Conservation (phyloP, 2,888 invertebrate genomes). For the Sepiola atlantica region DNA sequence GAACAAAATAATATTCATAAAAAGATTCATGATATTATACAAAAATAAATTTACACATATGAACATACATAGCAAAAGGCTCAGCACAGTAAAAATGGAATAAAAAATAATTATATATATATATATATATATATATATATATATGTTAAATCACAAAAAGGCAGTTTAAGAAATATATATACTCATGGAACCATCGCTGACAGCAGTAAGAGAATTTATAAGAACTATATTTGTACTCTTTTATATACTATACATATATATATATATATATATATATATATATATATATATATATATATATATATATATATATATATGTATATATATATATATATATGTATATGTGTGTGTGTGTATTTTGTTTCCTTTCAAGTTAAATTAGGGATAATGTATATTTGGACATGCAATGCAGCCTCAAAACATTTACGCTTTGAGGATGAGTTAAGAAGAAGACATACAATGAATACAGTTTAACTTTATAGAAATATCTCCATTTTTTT, state of each 20-base stretch:
- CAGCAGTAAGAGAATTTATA: background rate
- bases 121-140: too few species aligned
- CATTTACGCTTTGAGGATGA: constrained; percentile 32
- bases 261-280: too few species aligned
- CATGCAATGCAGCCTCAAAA: constrained; percentile 32
- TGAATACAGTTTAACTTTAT: constrained; percentile 32
- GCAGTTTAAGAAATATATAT: background rate
- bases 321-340: too few species aligned
- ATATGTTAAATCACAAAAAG: background rate
- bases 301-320: too few species aligned
- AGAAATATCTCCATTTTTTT: background rate
- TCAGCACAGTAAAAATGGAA: background rate
- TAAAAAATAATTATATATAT: background rate
- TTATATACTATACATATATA: background rate
- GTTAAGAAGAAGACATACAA: background rate
- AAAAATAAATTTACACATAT: background rate
- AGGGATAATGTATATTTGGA: constrained; percentile 32
- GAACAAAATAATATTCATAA: background rate
- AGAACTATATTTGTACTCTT: background rate
- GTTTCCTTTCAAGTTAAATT: constrained; percentile 32
- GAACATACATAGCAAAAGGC: background rate
- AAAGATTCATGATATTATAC: background rate
- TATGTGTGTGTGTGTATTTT: background rate
- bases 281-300: too few species aligned
- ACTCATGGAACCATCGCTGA: background rate